phyloP scores from a whole-genome alignment of 2,113 vertebrate species.

The Cebidichthys violaceus region DNA sequence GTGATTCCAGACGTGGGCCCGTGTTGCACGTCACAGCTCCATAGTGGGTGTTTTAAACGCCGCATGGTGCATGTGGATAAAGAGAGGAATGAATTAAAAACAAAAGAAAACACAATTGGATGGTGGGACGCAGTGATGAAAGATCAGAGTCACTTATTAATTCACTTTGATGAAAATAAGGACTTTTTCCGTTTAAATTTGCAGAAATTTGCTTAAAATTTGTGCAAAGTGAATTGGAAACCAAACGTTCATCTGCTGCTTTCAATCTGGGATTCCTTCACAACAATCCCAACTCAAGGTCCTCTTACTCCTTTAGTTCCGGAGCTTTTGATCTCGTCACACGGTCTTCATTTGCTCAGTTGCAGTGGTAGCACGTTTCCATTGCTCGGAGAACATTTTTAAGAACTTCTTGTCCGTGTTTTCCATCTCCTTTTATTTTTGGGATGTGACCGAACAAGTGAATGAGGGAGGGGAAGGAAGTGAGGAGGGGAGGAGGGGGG shows the following conservation, averaged over 20 bases:
- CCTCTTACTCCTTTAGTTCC: background rate
- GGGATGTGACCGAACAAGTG: constrained; percentile 24
- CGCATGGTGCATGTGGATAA: background rate
- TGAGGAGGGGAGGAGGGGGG: constrained; percentile 42
- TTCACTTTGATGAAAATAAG: background rate
- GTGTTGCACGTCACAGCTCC: background rate
- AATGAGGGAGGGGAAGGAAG: constrained; percentile 42
- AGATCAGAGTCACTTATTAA: background rate
- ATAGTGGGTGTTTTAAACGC: background rate
- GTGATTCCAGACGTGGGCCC: background rate
- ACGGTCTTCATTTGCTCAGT: background rate
- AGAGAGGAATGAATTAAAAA: background rate
- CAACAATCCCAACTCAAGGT: background rate
- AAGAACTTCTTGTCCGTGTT: background rate
- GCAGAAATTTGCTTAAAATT: background rate
- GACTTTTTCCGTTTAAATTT: background rate
- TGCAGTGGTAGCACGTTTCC: no score
- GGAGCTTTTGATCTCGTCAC: background rate
- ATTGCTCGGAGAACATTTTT: background rate
- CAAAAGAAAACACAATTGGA: background rate
- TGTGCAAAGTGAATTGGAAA: background rate
- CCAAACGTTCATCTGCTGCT: background rate
- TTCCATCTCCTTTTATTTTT: constrained; percentile 27
- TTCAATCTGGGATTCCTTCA: background rate
- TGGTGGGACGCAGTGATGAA: background rate